These are phyloP conservation scores for Lichenostomus cassidix DNA, from an alignment of 2,113 vertebrate genomes.

Conservation along the genomic window DNA sequence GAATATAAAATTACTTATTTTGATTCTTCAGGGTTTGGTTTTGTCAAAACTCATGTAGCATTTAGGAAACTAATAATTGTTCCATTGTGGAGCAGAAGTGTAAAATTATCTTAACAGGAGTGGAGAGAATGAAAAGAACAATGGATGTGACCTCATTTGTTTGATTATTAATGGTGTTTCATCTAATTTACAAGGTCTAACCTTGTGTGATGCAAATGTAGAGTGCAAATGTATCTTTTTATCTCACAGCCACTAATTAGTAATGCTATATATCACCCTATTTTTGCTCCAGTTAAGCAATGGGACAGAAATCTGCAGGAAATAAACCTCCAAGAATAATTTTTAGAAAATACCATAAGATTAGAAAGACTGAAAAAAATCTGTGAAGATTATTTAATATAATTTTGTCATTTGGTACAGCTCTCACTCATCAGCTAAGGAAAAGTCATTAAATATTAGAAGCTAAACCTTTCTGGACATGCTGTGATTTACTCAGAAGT, in stretches of 20 bases:
- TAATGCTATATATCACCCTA: constrained; percentile 44
- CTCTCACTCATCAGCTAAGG: neutral
- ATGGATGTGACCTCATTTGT: constrained; percentile 66
- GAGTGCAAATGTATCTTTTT: constrained; percentile 53
- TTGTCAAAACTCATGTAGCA: constrained; percentile 79
- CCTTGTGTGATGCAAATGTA: constrained; percentile 33
- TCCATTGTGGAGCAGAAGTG: constrained; percentile 71
- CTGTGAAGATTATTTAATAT: neutral
- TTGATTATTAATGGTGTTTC: constrained; percentile 71
- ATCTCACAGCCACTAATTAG: constrained; percentile 65
- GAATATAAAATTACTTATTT: constrained; percentile 76
- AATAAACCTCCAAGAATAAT: neutral
- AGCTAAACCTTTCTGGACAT: neutral
- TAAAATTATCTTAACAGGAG: constrained; percentile 76
- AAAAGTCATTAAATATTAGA: neutral
- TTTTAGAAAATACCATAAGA: neutral
- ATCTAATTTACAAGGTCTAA: constrained; percentile 58
- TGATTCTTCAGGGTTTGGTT: constrained; percentile 74
- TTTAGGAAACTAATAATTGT: constrained; percentile 79
- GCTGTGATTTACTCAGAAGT: neutral
- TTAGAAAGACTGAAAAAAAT: neutral
- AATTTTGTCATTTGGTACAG: neutral
- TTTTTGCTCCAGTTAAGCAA: constrained; percentile 25
- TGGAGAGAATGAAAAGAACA: constrained; percentile 61
- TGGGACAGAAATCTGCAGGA: neutral